A percentile compares a stretch with the other conserved stretches of the same genome.
Conservation (phyloP, 2,888 invertebrate genomes). For the Balanococcus diminutus region DNA sequence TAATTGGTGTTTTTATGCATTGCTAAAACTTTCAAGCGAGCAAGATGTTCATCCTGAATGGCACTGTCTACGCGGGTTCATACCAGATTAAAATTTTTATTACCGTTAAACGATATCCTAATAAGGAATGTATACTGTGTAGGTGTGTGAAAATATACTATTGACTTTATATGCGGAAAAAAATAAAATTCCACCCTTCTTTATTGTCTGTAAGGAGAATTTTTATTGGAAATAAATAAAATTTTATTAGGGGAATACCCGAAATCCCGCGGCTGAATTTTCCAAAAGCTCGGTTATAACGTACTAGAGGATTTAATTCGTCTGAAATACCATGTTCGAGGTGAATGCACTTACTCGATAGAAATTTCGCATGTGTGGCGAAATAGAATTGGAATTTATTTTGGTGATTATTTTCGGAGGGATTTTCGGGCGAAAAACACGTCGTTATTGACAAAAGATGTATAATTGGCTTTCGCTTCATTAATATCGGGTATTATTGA, state of each 20-base stretch:
- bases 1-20: not conserved
- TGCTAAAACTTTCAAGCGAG: not conserved
- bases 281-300: no score
- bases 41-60: conserved; percentile 1
- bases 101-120: not conserved
- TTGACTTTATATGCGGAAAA: not conserved
- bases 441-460: not conserved
- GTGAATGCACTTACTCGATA: not conserved
- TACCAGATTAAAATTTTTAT: not conserved
- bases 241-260: not conserved
- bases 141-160: not conserved
- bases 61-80: not conserved
- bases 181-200: not conserved
- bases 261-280: not conserved
- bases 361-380: not conserved
- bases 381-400: not conserved
- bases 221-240: conserved; percentile 21
- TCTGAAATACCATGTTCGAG: not conserved
- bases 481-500: not conserved
- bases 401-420: not conserved
- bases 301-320: no score
- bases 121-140: not conserved
- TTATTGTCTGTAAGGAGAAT: not conserved
- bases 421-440: not conserved
- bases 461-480: not conserved